A percentile compares a stretch with the other conserved stretches of the same genome.
These are phyloP conservation scores for Antrozous pallidus DNA, from an alignment of 2,797 vertebrate species.

Conservation along the genomic window DNA sequence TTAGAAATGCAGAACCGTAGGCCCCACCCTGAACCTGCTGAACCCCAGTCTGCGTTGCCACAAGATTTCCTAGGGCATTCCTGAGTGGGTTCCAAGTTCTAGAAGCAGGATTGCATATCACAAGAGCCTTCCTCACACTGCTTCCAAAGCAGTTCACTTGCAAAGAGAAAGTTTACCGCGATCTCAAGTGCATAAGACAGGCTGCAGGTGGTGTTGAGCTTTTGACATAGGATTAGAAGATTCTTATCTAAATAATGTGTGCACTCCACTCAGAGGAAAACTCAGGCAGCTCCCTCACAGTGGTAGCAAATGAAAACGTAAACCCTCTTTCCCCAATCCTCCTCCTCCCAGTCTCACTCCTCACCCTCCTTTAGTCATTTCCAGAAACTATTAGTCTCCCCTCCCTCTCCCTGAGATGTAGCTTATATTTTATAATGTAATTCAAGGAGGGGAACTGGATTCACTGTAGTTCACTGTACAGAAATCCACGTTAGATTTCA, in stretches of 20 bases:
- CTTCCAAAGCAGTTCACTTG: not conserved
- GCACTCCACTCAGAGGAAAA: not conserved
- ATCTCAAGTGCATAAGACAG: not conserved
- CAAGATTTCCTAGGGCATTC: not conserved
- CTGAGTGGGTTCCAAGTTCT: not conserved
- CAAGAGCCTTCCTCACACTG: not conserved
- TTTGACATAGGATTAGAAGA: not conserved
- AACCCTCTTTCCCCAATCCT: not conserved
- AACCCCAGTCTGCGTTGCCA: not conserved
- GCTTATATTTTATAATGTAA: not conserved
- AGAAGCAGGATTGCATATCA: not conserved
- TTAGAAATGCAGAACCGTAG: not conserved
- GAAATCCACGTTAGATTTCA: not conserved
- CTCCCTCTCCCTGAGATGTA: fast-evolving
- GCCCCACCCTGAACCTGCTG: not conserved
- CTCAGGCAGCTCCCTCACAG: not conserved
- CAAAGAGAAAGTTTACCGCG: not conserved
- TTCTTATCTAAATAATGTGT: not conserved
- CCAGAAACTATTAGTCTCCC: not conserved
- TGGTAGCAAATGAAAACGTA: not conserved
- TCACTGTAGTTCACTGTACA: not conserved
- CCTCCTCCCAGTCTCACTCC: not conserved
- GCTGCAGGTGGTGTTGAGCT: not conserved
- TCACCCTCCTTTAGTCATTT: not conserved
- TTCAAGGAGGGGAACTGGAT: not conserved